Evolutionary conservation across 2,797 vertebrate genomes (phyloP).

Genomic region (Pangasius sanitwongsei): DNA sequence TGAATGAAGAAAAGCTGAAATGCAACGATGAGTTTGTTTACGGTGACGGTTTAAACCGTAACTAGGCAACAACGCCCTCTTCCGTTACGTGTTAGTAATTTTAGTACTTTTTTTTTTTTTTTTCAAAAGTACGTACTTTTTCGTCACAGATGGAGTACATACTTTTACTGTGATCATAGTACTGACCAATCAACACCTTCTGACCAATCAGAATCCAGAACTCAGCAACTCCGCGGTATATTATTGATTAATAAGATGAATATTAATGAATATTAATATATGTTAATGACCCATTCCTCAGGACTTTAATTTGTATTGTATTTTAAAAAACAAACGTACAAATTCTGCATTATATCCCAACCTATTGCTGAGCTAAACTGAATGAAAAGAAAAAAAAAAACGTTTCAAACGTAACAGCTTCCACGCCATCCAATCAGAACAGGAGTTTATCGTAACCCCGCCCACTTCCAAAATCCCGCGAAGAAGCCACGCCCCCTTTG

Average conservation of each 20-base stretch:
- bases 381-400: not conserved
- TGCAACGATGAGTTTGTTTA: no score
- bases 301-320: not conserved
- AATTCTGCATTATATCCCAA: not conserved
- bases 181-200: not conserved
- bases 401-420: not conserved
- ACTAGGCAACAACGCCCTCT: no score
- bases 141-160: no score
- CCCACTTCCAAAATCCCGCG: not conserved
- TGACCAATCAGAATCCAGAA: not conserved
- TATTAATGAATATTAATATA: not conserved
- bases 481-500: not conserved
- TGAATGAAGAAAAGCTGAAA: no score
- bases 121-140: no score
- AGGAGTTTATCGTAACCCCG: not conserved
- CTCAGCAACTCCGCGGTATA: no score
- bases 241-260: not conserved
- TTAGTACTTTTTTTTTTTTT: no score
- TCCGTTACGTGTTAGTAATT: no score
- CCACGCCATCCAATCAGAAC: conserved; percentile 3
- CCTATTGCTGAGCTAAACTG: not conserved
- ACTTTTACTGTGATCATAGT: no score
- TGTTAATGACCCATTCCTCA: not conserved
- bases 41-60: no score
- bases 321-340: not conserved